Conservation (phyloP, 2,113 vertebrate species). For the Istiophorus platypterus region DNA sequence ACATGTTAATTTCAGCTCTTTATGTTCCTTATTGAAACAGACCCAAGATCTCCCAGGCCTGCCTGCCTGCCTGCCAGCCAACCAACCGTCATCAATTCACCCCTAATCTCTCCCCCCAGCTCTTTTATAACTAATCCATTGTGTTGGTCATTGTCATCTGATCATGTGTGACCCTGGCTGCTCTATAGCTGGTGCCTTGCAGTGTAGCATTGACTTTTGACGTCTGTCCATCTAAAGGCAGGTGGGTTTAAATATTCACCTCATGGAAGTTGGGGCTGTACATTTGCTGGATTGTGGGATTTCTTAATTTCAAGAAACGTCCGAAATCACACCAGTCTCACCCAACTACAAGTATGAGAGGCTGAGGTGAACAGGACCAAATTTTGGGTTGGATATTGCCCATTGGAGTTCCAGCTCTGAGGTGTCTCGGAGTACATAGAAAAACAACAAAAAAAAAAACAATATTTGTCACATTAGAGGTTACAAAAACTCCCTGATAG, state of each 20-base stretch:
- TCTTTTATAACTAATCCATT: slow-evolving; percentile 79
- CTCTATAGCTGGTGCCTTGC: slow-evolving; percentile 58
- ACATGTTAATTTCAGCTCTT: slow-evolving; percentile 82
- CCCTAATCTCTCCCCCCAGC: slow-evolving; percentile 73
- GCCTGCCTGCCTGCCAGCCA: slow-evolving; percentile 49
- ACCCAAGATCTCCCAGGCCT: slow-evolving; percentile 66
- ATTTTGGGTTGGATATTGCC: not conserved
- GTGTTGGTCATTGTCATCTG: slow-evolving; percentile 82
- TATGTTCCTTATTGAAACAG: slow-evolving; percentile 77
- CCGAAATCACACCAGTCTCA: not conserved
- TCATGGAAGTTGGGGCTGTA: not conserved
- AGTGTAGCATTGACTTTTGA: slow-evolving; percentile 51
- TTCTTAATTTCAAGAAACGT: not conserved
- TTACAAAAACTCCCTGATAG: not conserved
- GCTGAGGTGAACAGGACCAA: not conserved
- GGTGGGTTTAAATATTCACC: not conserved
- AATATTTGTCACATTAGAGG: not conserved
- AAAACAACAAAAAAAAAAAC: not conserved
- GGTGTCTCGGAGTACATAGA: not conserved
- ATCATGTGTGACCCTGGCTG: slow-evolving; percentile 76
- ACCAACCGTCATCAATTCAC: slow-evolving; percentile 77
- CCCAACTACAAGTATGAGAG: not conserved
- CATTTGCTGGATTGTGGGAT: not conserved
- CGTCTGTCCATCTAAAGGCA: slow-evolving; percentile 39
- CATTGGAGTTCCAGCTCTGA: not conserved